Evolutionary conservation across 2,797 vertebrate genomes (phyloP).

Genomic region (Pteronotus mesoamericanus): DNA sequence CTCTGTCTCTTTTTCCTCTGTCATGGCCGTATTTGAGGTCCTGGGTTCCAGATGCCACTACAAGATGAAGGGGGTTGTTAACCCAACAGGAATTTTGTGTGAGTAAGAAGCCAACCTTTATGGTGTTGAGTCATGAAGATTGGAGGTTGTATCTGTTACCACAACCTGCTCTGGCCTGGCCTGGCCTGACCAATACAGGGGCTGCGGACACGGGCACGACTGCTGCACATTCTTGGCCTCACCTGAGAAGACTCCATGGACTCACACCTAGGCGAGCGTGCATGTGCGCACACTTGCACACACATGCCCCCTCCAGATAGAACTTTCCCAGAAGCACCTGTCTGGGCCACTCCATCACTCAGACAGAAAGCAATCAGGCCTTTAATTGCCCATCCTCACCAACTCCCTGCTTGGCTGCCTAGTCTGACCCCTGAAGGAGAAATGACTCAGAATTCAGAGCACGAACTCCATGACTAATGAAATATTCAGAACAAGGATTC

Average conservation of each 20-base stretch:
- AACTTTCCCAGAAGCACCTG: neutral
- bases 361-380: neutral
- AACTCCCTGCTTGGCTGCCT: neutral
- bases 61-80: neutral
- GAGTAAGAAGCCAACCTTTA: neutral
- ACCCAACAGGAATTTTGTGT: neutral
- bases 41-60: neutral
- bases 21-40: neutral
- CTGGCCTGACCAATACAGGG: neutral
- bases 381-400: neutral
- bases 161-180: accelerated
- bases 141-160: neutral
- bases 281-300: accelerated
- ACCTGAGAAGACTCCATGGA: neutral
- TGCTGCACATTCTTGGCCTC: neutral
- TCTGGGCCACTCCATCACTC: neutral
- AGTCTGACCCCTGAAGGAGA: neutral
- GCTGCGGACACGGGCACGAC: neutral
- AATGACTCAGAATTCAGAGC: slow-evolving; percentile 42
- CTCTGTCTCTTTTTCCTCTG: neutral
- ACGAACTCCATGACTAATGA: neutral
- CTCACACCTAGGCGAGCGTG: accelerated
- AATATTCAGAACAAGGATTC: slow-evolving; percentile 39
- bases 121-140: neutral
- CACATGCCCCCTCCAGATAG: neutral